Conservation (phyloP, 2,113 vertebrate genomes). For the Nyctibius bracteatus region DNA sequence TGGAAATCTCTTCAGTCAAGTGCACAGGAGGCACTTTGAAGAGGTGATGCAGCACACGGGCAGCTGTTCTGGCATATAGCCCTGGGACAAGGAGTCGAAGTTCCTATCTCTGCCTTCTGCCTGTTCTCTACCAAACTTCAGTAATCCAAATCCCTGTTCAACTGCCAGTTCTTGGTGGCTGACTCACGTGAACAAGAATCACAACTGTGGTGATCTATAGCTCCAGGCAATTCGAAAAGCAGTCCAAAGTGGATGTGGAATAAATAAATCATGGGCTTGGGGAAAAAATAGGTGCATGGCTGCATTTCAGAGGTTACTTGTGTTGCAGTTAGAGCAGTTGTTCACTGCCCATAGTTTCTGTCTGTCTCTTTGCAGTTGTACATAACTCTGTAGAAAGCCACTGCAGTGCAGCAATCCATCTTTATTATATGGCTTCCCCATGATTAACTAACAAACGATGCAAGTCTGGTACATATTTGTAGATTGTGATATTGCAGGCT, state of each 20-base stretch:
- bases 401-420: not conserved
- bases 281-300: not conserved
- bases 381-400: not conserved
- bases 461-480: too few species aligned
- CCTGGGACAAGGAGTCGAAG: not conserved
- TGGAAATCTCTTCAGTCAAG: not conserved
- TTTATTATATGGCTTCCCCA: not conserved
- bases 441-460: not conserved
- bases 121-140: not conserved
- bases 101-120: not conserved
- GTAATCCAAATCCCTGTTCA: not conserved
- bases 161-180: not conserved
- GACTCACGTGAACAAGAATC: not conserved
- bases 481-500: not conserved
- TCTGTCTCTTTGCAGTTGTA: not conserved
- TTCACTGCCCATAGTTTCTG: not conserved
- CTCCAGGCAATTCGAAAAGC: not conserved
- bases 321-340: not conserved
- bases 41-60: not conserved
- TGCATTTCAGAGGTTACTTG: not conserved
- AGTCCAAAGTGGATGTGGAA: not conserved
- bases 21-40: not conserved
- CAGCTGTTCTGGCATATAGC: rapidly evolving
- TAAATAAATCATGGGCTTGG: not conserved
- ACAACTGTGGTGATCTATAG: not conserved